Evolutionary conservation across 2,113 vertebrate genomes (phyloP), one percentile per base, ranked within the genome.

Genomic region (Nibea coibor): DNA sequence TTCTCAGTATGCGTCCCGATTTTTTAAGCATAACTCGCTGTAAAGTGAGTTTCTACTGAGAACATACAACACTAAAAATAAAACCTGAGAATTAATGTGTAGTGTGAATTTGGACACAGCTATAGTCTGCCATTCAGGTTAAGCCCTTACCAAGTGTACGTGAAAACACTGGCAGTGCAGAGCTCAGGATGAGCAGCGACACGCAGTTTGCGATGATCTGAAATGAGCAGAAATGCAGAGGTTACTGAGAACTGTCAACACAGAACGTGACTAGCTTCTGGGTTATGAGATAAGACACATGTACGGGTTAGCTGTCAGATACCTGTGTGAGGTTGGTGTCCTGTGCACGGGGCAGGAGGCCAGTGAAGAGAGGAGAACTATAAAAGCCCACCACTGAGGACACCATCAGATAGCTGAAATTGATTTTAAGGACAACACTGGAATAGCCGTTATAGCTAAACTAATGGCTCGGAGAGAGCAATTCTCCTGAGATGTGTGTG

Each of bases 161-260:
- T 85, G 98, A 99, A 90, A 99, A 98, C 48, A 99, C 96, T 0
- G 98, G 98, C 84, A 99, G 95, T 0, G 98, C 98, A 0, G 97
- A 99, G 93, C 98, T 99, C 80, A 99, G 96, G 82, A 99, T 96
- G 35, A 99, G 94, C 67, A 99, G 90, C 17, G 96, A 99, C 51
- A 99, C 97, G 1, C 97, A 99, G 93, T 99, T 99, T 72, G 96
- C 98, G 3, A 99, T 99, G 45, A 99, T 99, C 98, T 99, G 90
- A 47, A 64, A 67, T 74, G 43, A 88, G 43, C 35, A 80, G 24
- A 69, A 26, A 75, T 17, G 4, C 3, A 35, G 2, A 77, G 10
- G 11, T 80, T 35, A 78, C 19, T 5, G 26, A 4, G n/a, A 8
- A 12, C 7, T 50, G 1, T 66, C 11, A 78, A 70, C 16, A 51